These are phyloP conservation scores for Trichechus manatus DNA, from an alignment of 2,113 vertebrate species.

Conservation along the genomic window DNA sequence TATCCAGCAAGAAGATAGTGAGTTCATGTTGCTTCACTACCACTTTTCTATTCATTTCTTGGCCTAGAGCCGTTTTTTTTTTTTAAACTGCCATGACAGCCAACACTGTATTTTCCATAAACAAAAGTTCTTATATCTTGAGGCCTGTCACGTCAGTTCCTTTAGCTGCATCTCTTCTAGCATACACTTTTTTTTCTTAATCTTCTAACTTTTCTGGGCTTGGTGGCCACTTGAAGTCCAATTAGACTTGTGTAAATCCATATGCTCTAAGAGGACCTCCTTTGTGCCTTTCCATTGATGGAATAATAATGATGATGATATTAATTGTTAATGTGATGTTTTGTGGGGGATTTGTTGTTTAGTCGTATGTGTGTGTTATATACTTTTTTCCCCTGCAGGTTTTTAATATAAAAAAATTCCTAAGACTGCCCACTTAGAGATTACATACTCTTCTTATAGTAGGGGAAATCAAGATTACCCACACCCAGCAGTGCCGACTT, in stretches of 20 bases:
- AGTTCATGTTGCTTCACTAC: neutral
- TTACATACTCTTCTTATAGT: neutral
- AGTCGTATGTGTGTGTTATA: neutral
- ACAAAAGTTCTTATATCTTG: neutral
- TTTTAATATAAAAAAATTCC: slow-evolving; percentile 41
- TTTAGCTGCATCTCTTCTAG: neutral
- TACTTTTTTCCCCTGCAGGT: slow-evolving; percentile 14
- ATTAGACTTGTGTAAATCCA: neutral
- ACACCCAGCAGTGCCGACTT: neutral
- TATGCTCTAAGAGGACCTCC: neutral
- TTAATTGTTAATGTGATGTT: slow-evolving; percentile 3
- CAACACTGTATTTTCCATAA: neutral
- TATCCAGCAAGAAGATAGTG: neutral
- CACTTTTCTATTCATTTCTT: slow-evolving; percentile 21
- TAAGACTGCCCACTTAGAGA: neutral
- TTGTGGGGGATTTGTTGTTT: neutral
- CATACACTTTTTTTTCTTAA: neutral
- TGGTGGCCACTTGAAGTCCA: neutral
- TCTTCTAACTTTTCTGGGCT: neutral
- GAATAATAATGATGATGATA: neutral
- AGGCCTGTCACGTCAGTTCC: neutral
- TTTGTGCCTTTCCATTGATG: neutral
- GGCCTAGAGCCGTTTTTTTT: neutral
- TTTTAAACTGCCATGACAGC: neutral
- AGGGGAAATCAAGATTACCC: neutral